A percentile compares a stretch with the other conserved stretches of the same genome.
Conservation (phyloP, 2,888 invertebrate species). For the Synanthedon andrenaeformis region DNA sequence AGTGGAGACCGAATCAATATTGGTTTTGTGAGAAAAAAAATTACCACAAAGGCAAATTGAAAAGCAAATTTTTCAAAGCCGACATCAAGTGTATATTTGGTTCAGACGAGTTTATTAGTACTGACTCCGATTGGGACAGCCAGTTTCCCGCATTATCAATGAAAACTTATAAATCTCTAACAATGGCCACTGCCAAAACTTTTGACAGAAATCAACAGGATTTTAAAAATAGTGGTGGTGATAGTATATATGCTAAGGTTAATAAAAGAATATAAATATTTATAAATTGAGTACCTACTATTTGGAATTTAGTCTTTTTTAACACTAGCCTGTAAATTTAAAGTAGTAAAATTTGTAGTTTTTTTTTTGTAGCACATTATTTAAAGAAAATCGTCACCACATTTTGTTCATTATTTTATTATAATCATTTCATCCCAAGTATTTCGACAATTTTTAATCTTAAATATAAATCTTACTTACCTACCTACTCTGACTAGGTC, state of each 20-base stretch:
- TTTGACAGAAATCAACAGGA: constrained; percentile 47
- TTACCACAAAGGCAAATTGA: constrained; percentile 50
- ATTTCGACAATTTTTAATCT: too few relatives aligned
- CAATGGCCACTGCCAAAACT: constrained; percentile 45
- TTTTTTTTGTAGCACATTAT: too few relatives aligned
- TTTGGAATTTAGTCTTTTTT: too few relatives aligned
- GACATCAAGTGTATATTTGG: constrained; percentile 35
- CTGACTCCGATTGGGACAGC: constrained; percentile 57
- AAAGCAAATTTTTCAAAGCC: constrained; percentile 20
- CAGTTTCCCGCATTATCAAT: constrained; percentile 55
- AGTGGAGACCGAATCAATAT: constrained; percentile 27
- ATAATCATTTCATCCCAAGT: too few relatives aligned
- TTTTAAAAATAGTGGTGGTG: constrained; percentile 55
- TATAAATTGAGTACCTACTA: too few relatives aligned
- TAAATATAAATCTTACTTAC: too few relatives aligned
- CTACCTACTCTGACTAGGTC: too few relatives aligned
- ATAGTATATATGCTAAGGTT: constrained; percentile 46
- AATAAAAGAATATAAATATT: not conserved
- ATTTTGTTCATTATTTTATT: too few relatives aligned
- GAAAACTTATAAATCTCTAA: constrained; percentile 60
- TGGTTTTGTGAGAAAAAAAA: constrained; percentile 55
- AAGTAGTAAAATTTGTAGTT: too few relatives aligned
- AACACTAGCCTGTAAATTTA: too few relatives aligned
- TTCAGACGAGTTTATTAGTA: constrained; percentile 50
- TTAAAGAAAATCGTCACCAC: too few relatives aligned